phyloP scores from a whole-genome alignment of 2,113 vertebrate genomes.

The Cochlearius cochlearius region DNA sequence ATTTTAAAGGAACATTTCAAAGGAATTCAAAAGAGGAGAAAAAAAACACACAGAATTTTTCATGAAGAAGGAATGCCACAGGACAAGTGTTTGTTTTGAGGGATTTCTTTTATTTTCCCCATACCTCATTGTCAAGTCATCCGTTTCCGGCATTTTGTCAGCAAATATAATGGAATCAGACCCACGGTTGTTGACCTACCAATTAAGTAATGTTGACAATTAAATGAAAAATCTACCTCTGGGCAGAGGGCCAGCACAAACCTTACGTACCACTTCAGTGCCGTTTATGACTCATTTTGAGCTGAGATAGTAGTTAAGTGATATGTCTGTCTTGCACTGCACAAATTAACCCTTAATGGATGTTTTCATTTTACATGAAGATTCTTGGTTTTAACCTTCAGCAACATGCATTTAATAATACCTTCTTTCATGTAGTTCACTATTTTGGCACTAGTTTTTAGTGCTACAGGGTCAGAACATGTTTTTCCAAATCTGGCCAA shows the following conservation, averaged over 20 bases:
- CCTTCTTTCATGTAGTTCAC: neutral
- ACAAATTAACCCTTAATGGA: neutral
- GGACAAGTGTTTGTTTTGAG: neutral
- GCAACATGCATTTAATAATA: neutral
- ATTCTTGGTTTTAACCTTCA: neutral
- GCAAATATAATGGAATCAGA: neutral
- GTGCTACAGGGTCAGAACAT: neutral
- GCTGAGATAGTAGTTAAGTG: neutral
- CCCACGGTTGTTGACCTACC: neutral
- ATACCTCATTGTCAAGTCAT: neutral
- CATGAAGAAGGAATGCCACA: neutral
- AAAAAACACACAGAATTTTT: neutral
- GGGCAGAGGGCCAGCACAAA: neutral
- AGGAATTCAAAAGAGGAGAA: neutral
- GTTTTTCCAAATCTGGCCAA: neutral
- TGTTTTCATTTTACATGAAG: neutral
- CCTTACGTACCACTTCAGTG: neutral
- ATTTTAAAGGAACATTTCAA: neutral
- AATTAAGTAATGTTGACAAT: neutral
- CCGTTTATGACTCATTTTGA: neutral
- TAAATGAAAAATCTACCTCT: neutral
- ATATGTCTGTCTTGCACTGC: rapidly evolving
- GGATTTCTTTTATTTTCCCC: neutral
- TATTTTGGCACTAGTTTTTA: neutral
- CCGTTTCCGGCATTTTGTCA: neutral